Evolutionary conservation across 2,797 vertebrate genomes (phyloP).

Genomic region (Melanotaenia pygmaea): DNA sequence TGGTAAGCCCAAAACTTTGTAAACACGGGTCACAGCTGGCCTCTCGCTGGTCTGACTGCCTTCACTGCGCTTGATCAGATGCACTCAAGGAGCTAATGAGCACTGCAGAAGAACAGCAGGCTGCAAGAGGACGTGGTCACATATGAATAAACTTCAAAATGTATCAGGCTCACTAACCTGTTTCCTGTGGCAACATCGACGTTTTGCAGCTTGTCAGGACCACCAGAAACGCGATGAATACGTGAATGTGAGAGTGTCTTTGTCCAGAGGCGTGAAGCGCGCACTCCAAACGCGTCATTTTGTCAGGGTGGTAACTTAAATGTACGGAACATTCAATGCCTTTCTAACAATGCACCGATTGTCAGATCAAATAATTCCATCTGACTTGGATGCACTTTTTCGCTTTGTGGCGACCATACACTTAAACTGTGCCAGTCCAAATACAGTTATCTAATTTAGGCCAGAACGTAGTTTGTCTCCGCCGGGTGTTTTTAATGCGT

Average conservation of each 20-base stretch:
- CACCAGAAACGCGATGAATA: constrained; percentile 67
- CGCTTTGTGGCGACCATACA: constrained; percentile 32
- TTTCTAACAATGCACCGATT: constrained; percentile 32
- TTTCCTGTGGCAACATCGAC: constrained; percentile 46
- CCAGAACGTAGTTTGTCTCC: constrained; percentile 38
- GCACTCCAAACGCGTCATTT: constrained; percentile 69
- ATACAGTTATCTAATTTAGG: constrained; percentile 16
- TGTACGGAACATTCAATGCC: constrained; percentile 46
- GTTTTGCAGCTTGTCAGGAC: constrained; percentile 57
- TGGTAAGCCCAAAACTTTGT: constrained; percentile 8
- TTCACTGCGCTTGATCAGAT: constrained; percentile 2
- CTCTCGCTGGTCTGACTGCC: constrained; percentile 15
- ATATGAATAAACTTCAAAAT: background rate
- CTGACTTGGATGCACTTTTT: constrained; percentile 18
- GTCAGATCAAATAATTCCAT: constrained; percentile 58
- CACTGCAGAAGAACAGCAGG: constrained; percentile 12
- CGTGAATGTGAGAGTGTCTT: constrained; percentile 54
- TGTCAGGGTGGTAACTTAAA: constrained; percentile 60
- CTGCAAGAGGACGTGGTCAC: background rate
- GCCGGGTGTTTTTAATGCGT: constrained; percentile 35
- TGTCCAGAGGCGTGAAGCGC: constrained; percentile 57
- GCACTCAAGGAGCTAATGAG: constrained; percentile 21
- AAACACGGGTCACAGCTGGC: constrained; percentile 56
- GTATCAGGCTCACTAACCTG: constrained; percentile 68
- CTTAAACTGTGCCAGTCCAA: constrained; percentile 35